phyloP scores from a whole-genome alignment of 1,140 invertebrate genomes.

The Ridgeia piscesae region DNA sequence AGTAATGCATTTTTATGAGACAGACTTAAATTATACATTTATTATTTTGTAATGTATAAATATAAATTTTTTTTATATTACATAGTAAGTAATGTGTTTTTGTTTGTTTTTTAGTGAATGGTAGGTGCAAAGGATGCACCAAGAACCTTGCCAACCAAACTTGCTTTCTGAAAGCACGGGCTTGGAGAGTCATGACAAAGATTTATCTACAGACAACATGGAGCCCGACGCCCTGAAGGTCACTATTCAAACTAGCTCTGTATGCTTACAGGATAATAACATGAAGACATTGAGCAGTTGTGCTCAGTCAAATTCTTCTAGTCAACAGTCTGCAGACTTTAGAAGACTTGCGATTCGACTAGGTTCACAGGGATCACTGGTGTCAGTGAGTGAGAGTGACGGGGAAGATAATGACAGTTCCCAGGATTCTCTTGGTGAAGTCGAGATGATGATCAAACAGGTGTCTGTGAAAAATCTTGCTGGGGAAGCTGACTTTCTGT shows the following conservation, averaged over 20 bases:
- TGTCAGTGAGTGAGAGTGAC: neutral
- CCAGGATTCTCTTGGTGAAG: neutral
- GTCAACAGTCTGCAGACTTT: neutral
- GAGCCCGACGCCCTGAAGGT: neutral
- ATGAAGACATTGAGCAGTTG: neutral
- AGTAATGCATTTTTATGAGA: no score
- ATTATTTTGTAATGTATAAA: no score
- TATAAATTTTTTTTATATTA: neutral
- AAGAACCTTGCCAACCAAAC: neutral
- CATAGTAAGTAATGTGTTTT: neutral
- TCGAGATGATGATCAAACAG: neutral
- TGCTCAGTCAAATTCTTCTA: neutral
- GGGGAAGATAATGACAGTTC: neutral
- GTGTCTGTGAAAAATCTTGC: neutral
- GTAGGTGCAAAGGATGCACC: neutral
- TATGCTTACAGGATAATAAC: neutral
- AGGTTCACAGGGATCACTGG: neutral
- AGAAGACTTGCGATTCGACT: neutral
- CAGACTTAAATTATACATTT: no score
- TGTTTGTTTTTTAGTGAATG: neutral
- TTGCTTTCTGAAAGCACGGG: neutral
- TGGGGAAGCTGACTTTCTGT: neutral
- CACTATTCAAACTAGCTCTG: neutral
- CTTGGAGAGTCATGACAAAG: neutral
- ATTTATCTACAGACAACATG: neutral